phyloP scores from a whole-genome alignment of 1,140 invertebrate species.

The Steinernema feltiae region DNA sequence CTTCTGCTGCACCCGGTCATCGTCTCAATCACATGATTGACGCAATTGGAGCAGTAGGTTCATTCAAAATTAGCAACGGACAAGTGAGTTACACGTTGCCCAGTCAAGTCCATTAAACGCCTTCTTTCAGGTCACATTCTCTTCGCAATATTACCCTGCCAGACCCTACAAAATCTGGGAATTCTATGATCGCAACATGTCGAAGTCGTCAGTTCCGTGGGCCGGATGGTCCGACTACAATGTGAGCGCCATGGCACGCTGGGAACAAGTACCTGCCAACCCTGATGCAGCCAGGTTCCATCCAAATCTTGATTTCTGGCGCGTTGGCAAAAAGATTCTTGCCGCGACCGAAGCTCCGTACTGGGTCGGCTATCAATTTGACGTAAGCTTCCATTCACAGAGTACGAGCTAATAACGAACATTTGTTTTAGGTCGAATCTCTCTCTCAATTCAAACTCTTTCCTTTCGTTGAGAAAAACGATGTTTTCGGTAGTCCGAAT shows the following conservation, averaged over 20 bases:
- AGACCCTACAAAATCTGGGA: constrained; percentile 57
- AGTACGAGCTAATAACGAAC: background rate
- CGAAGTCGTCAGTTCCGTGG: constrained; percentile 52
- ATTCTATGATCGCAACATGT: constrained; percentile 57
- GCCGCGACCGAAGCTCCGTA: constrained; percentile 56
- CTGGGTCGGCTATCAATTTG: constrained; percentile 58
- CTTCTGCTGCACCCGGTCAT: constrained; percentile 46
- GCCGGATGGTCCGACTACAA: constrained; percentile 58
- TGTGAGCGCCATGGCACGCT: constrained; percentile 52
- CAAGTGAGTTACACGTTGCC: constrained; percentile 32
- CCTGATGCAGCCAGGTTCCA: constrained; percentile 53
- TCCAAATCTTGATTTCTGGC: constrained; percentile 57
- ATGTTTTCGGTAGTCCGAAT: constrained; percentile 47
- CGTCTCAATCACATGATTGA: constrained; percentile 56
- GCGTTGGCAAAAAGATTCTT: constrained; percentile 49
- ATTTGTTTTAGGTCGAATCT: constrained; percentile 38
- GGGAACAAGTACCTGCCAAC: constrained; percentile 55
- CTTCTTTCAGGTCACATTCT: constrained; percentile 44
- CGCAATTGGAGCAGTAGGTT: constrained; percentile 54
- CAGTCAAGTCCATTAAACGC: background rate
- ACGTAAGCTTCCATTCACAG: constrained; percentile 38
- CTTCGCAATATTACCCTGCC: constrained; percentile 55
- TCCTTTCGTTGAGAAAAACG: constrained; percentile 55
- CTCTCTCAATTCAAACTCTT: constrained; percentile 54
- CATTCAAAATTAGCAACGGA: constrained; percentile 55